phyloP scores from a whole-genome alignment of 2,113 vertebrate species.

The Grus americana region DNA sequence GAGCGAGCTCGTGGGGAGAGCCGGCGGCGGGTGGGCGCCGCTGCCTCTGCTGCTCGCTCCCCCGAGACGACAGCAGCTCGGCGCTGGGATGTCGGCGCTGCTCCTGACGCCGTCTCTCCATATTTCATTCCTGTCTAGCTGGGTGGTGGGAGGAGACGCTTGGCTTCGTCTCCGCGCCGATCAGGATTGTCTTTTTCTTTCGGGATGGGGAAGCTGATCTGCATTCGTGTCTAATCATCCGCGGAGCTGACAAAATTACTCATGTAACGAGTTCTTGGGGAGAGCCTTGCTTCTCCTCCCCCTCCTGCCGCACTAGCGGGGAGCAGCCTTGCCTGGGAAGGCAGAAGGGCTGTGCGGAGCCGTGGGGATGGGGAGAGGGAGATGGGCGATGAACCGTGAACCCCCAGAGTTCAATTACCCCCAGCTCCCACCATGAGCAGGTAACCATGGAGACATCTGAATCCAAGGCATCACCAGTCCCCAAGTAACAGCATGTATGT shows the following conservation, averaged over 20 bases:
- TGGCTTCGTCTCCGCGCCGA: neutral
- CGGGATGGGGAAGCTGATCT: neutral
- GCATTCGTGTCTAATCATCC: neutral
- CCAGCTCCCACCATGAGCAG: conserved; percentile 41
- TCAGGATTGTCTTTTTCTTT: neutral
- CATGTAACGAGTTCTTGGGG: neutral
- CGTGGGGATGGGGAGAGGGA: neutral
- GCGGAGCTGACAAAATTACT: neutral
- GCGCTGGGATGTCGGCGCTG: neutral
- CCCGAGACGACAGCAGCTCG: neutral
- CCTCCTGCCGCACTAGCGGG: neutral
- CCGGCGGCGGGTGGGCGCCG: fast-evolving
- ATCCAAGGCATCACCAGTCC: conserved; percentile 53
- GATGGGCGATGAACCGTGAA: conserved; percentile 4
- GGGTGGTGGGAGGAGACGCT: conserved; percentile 20
- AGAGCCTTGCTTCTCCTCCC: neutral
- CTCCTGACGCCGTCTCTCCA: neutral
- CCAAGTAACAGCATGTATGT: neutral
- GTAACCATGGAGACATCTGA: conserved; percentile 77
- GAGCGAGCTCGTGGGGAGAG: neutral
- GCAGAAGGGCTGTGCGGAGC: neutral
- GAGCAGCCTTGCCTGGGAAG: neutral
- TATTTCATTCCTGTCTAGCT: conserved; percentile 1
- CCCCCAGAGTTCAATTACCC: conserved; percentile 69
- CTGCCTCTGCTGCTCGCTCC: neutral